A percentile compares a stretch with the other conserved stretches of the same genome.
Conservation (phyloP, 2,797 vertebrate species). For the Ctenochaetus hawaiiensis region DNA sequence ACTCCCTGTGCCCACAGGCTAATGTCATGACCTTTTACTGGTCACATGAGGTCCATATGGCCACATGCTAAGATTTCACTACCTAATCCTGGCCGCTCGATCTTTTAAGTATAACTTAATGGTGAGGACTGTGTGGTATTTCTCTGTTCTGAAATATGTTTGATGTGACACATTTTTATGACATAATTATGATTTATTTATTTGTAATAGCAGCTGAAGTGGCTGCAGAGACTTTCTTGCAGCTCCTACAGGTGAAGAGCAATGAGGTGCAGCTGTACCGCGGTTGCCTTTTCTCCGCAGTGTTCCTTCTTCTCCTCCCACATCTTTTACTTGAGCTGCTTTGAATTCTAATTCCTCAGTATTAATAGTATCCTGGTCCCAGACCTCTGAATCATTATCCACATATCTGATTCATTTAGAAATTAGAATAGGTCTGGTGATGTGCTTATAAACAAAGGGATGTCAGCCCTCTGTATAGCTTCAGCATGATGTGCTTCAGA, state of each 20-base stretch:
- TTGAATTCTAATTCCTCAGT: background rate
- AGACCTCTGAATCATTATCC: background rate
- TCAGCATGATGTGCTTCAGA: background rate
- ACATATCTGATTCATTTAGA: background rate
- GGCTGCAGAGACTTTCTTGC: background rate
- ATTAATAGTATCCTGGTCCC: background rate
- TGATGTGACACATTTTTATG: conserved; percentile 1
- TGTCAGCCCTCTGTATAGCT: background rate
- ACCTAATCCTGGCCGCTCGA: conserved; percentile 26
- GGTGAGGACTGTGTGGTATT: background rate
- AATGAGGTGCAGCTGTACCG: background rate
- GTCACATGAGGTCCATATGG: conserved; percentile 70
- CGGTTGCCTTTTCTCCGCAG: background rate
- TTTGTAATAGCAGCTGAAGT: background rate
- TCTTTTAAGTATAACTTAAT: conserved; percentile 9
- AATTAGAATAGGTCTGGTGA: conserved; percentile 1
- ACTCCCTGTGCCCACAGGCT: conserved; percentile 47
- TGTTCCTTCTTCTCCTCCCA: background rate
- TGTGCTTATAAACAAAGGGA: background rate
- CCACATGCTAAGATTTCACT: conserved; percentile 48
- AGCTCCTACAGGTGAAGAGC: conserved; percentile 6
- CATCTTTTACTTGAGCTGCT: background rate
- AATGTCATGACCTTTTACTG: conserved; percentile 64
- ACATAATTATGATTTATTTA: background rate
- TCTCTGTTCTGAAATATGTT: conserved; percentile 1